Base-by-base conservation (phyloP, 2,113 vertebrate genomes). In the Scalopus aquaticus region DNA sequence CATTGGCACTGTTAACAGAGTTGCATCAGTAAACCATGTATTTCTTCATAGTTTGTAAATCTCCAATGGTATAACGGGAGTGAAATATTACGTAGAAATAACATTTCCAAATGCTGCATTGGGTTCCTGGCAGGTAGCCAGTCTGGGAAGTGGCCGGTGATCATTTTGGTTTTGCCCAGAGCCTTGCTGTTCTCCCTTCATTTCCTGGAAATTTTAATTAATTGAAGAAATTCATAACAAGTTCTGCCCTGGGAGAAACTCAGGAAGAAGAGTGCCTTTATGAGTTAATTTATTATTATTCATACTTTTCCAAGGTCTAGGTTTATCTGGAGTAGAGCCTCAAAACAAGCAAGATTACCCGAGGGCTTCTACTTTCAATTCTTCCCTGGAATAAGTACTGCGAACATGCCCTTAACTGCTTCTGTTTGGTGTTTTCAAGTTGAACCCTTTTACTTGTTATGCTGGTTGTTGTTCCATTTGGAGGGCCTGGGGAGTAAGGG, bases 11-110 rank as follows among this genome's bases (percentile, higher is more conserved):
- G 37, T 76, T 88, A 91, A 77, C 17, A 51, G 84, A 87, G 39
- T 90, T 77, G 90, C 76, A 58, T 84, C 93, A 95, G 79, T 44
- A 46, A 92, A 17, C 28, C 37, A 32, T 70, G 37, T 70, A 69
- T 78, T 96, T 95, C 78, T 88, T 90, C 95, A 64, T 83, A 78
- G 64, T 93, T 94, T 93, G 84, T 84, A 85, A 89, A 89, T 95
- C 80, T 96, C 67, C 15, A 89, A 26, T 39, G 35, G 60, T 42
- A 84, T 44, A 81, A 24, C 24, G 58, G 26, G 46, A 90, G 82
- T 72, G 90, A 96, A 64, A 91, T 90, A 86, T 56, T 94, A 35
- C 44, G n/a, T 12, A 44, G 19, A 51, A 94, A 86, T 77, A 90
- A 85, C 56, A 84, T 90, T 96, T 88, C 83, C 88, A 94, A 83